These are phyloP conservation scores for Corythaeola cristata DNA, from an alignment of 2,113 vertebrate species.

Conservation along the genomic window DNA sequence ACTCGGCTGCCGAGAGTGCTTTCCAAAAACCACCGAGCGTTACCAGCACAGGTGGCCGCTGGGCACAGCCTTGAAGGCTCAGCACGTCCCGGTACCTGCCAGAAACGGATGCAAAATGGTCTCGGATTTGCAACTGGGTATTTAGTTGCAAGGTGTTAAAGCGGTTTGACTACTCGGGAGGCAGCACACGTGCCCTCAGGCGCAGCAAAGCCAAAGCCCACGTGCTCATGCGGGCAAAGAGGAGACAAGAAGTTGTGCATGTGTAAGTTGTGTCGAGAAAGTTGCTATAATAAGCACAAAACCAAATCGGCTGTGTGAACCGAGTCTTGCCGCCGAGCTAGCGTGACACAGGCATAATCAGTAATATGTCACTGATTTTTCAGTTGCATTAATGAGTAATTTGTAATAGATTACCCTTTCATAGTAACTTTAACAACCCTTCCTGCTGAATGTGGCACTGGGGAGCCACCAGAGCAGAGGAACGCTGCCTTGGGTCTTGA, in stretches of 20 bases:
- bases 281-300: neutral
- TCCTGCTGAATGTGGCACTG: neutral
- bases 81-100: neutral
- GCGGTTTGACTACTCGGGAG: neutral
- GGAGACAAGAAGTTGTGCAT: neutral
- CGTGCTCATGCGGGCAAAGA: neutral
- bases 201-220: neutral
- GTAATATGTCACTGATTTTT: slow-evolving; percentile 45
- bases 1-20: neutral
- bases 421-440: neutral
- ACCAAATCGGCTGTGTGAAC: neutral
- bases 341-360: neutral
- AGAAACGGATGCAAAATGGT: fast-evolving
- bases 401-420: slow-evolving; percentile 51
- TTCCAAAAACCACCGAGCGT: neutral
- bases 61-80: neutral
- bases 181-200: fast-evolving
- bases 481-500: neutral
- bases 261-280: neutral
- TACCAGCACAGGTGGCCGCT: neutral
- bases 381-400: slow-evolving; percentile 4
- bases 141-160: neutral
- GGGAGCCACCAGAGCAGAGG: neutral
- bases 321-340: fast-evolving
- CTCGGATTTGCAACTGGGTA: neutral